phyloP scores from a whole-genome alignment of 1,140 invertebrate genomes.

The Rhysida immarginata region DNA sequence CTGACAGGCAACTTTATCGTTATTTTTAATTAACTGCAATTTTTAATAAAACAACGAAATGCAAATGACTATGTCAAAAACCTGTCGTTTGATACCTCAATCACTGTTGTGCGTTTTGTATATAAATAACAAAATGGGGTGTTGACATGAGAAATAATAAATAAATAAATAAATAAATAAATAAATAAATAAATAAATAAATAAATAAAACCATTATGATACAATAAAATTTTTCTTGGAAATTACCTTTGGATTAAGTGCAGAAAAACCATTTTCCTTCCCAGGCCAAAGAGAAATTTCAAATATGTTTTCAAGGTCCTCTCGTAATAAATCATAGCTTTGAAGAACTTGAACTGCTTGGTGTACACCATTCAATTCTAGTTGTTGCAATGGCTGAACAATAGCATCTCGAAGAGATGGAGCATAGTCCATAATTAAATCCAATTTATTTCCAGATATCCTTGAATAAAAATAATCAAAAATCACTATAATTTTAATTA shows the following conservation, averaged over 20 bases:
- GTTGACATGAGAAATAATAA: not conserved
- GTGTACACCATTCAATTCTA: slow-evolving; percentile 52
- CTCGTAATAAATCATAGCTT: slow-evolving; percentile 67
- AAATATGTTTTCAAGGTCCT: slow-evolving; percentile 74
- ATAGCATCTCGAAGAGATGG: slow-evolving; percentile 52
- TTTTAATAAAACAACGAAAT: too few species aligned
- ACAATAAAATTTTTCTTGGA: not conserved
- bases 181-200: not conserved
- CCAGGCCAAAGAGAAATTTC: slow-evolving; percentile 74
- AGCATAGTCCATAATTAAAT: slow-evolving; percentile 69
- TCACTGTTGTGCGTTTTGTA: too few species aligned
- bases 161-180: not conserved
- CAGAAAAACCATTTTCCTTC: slow-evolving; percentile 47
- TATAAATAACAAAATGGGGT: not conserved
- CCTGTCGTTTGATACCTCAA: too few species aligned
- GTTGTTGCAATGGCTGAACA: slow-evolving; percentile 49
- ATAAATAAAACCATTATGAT: not conserved
- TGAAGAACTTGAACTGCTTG: slow-evolving; percentile 56
- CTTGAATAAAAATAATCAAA: slow-evolving; percentile 27
- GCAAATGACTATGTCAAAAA: too few species aligned
- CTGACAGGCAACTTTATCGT: too few species aligned
- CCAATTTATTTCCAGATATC: slow-evolving; percentile 56
- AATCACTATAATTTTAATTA: too few species aligned
- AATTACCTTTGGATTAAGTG: slow-evolving; percentile 58
- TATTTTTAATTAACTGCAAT: too few species aligned